Conservation (phyloP, 1,140 invertebrate genomes). For the Drosophila sp. region DNA sequence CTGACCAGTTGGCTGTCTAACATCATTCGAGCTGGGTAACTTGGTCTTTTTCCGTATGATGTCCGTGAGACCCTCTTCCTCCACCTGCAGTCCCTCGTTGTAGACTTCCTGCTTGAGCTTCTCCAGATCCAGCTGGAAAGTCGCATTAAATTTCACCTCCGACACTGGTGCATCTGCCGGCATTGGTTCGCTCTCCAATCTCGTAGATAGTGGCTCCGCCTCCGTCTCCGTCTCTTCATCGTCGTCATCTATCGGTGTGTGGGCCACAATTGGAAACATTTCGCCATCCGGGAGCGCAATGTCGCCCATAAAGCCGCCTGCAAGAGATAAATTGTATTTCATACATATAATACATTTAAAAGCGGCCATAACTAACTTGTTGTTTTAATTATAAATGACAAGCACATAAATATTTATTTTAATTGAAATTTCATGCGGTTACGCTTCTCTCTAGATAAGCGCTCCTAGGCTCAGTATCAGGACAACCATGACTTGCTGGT, state of each 20-base stretch:
- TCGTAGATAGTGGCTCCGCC: neutral
- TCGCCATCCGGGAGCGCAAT: conserved; percentile 89
- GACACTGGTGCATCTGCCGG: conserved; percentile 62
- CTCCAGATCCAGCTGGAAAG: conserved; percentile 89
- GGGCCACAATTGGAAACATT: conserved; percentile 66
- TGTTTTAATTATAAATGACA: conserved; percentile 71
- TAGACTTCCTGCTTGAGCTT: conserved; percentile 91
- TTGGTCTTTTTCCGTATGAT: conserved; percentile 88
- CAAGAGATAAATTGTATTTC: neutral
- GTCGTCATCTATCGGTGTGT: conserved; percentile 83
- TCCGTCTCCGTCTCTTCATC: conserved; percentile 15
- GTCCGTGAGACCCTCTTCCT: conserved; percentile 91
- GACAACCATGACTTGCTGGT: conserved; percentile 35
- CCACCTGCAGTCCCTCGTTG: conserved; percentile 91
- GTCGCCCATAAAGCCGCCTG: conserved; percentile 92
- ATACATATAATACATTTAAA: neutral
- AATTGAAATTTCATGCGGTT: conserved; percentile 78
- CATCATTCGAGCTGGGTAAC: conserved; percentile 83
- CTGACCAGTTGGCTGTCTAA: conserved; percentile 59
- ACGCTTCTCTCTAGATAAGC: neutral
- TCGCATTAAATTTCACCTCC: conserved; percentile 86
- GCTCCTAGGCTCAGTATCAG: conserved; percentile 10
- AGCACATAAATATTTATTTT: conserved; percentile 70
- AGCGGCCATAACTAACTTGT: conserved; percentile 50
- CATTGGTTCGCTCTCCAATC: conserved; percentile 29